Conservation (phyloP, 2,888 invertebrate genomes). For the Lissonota sp. region DNA sequence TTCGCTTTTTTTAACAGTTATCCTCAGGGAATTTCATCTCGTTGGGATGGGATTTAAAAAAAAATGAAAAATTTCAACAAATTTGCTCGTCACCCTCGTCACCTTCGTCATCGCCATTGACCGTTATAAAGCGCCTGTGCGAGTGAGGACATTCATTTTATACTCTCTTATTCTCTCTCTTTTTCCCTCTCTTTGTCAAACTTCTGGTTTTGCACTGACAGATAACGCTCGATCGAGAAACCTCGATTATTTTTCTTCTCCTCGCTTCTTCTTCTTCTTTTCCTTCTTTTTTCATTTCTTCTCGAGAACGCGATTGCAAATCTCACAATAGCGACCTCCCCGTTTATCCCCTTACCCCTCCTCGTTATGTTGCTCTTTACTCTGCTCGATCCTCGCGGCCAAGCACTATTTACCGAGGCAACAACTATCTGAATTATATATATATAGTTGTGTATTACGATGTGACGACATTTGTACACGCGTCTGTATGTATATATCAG, state of each 20-base stretch:
- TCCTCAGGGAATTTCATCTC: not conserved
- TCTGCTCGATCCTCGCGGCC: conserved; percentile 10
- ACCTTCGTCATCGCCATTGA: conserved; percentile 50
- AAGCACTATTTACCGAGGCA: conserved; percentile 59
- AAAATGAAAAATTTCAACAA: conserved; percentile 15
- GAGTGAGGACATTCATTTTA: conserved; percentile 45
- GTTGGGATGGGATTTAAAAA: not conserved
- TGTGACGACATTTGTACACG: conserved; percentile 12
- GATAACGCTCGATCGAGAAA: conserved; percentile 44
- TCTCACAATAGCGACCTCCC: conserved; percentile 38
- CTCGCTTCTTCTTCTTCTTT: not conserved
- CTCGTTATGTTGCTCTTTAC: not conserved
- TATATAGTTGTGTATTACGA: not conserved
- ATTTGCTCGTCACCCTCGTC: conserved; percentile 34
- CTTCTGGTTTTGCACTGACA: conserved; percentile 14
- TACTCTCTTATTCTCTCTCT: conserved; percentile 8
- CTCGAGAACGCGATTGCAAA: conserved; percentile 50
- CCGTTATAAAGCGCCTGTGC: conserved; percentile 44
- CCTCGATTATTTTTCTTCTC: conserved; percentile 30
- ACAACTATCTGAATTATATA: conserved; percentile 26
- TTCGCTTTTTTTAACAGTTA: not conserved
- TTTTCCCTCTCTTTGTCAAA: no score
- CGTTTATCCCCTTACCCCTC: conserved; percentile 25
- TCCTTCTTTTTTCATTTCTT: conserved; percentile 53
- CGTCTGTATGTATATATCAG: conserved; percentile 69